Evolutionary conservation across 2,888 invertebrate genomes (phyloP), one percentile per base, ranked within the genome.

Genomic region (Allophyes oxyacanthae): DNA sequence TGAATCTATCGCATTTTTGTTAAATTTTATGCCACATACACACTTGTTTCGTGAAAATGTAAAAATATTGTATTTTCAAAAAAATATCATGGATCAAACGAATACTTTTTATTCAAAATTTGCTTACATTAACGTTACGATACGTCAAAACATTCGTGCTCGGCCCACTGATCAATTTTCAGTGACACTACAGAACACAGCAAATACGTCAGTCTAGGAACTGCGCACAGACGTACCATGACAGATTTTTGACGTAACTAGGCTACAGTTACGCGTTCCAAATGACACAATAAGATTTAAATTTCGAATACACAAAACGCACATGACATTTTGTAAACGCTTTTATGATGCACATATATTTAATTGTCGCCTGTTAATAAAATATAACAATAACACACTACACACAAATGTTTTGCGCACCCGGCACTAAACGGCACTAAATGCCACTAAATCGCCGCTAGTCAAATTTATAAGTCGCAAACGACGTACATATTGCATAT

Each of bases 381-480:
- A 69, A 71, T 72, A 71, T 45, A 68, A 66, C 64, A 79, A 77
- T 77, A 61, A 71, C 54, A 55, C 55, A 44, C 33, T 50, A 51
- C 58, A 60, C 69, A 76, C 59, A 55, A n/a, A n/a, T 78, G 75
- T 72, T 73, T 65, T 48, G 13, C 51, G 36, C 52, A 64, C 65
- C 53, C 52, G 63, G 61, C 59, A 28, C 28, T 28, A 20, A 20
- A 20, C 28, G 28, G 28, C 28, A 71, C 56, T 69, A 70, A 73
- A 76, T 57, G 63, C 52, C 50, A 66, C 67, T 69, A 71, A 78
- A 78, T 75, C 66, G 66, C 68, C 40, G 48, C 45, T 60, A 59
- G 64, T 71, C 50, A 65, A 76, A 78, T 77, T 72, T 75, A 80
- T 77, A 72, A 72, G 50, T 64, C 52, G 33, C 65, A 61, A 74